Base-by-base conservation (phyloP, 2,113 vertebrate species). In the Redunca redunca region DNA sequence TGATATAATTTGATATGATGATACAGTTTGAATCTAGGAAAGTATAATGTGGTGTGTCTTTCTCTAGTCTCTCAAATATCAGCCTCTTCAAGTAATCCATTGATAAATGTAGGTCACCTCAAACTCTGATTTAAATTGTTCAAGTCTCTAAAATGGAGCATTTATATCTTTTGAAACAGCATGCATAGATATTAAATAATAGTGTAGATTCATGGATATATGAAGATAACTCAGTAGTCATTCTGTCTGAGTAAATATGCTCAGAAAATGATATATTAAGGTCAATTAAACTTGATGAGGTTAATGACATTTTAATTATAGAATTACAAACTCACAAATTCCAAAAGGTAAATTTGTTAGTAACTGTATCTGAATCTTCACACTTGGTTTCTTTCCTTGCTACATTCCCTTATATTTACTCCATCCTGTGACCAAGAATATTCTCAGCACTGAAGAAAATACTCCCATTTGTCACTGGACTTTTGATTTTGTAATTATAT, bases 11-110 rank as follows among this genome's bases (percentile, higher is more conserved):
- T 96, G 86, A 95, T 85, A 58, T 33, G 62, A 92, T 80, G 46
- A 82, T 91, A 87, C 30, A 95, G 88, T 85, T 57, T 85, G 64
- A 86, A 89, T 78, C 46, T 40, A 97, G 52, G 33, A 89, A 95
- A 95, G 84, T 91, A 46, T 93, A 94, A 98, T 40, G 43, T 77
- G 57, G 2, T n/a, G 15, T 50, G 36, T 46, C 36, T n/a, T 95
- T 62, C 25, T 33, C 11, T 55, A 6, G 17, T 88, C 43, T 95
- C 53, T 94, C 81, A 80, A 88, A 87, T 95, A 88, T 64, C 28
- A 92, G 15, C 25, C 28, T 52, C 8, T 91, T 80, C 28, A 95
- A 33, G 15, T 60, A 91, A 91, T 46, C 40, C 43, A 33, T 55
- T 77, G 21, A 85, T 88, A 94, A n/a, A 78, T 30, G 8, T 87